Percentiles rank a stretch among this genome's conserved stretches.
Conservation (phyloP, 2,113 vertebrate genomes). For the Penelope pileata region DNA sequence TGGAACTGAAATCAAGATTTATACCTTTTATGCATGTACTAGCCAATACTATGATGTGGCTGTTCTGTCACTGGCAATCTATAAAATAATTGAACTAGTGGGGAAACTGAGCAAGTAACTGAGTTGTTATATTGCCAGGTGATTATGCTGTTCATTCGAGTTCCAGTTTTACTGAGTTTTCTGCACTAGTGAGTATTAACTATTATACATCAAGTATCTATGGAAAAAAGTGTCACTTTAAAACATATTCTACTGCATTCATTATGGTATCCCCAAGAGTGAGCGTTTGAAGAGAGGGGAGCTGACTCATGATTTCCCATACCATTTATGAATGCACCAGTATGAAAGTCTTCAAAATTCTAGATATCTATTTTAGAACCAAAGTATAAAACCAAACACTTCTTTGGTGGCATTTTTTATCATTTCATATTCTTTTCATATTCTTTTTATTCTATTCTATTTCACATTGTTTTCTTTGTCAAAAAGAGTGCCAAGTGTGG, state of each 20-base stretch:
- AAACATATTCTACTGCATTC: not conserved
- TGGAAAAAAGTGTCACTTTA: not conserved
- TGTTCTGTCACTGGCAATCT: not conserved
- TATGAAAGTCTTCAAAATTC: not conserved
- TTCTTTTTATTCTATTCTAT: too few relatives aligned
- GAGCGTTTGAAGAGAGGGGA: not conserved
- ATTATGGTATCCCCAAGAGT: not conserved
- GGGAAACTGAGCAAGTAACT: not conserved
- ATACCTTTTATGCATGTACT: not conserved
- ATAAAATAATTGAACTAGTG: not conserved
- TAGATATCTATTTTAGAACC: not conserved
- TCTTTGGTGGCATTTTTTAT: not conserved
- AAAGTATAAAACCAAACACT: not conserved
- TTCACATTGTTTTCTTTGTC: too few relatives aligned
- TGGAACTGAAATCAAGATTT: not conserved
- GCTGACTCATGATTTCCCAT: not conserved
- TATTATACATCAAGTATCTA: not conserved
- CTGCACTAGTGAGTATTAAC: not conserved
- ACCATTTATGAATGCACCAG: not conserved
- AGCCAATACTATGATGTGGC: not conserved
- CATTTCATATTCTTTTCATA: not conserved
- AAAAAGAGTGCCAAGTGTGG: not conserved
- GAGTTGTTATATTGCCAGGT: not conserved
- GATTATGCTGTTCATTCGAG: not conserved
- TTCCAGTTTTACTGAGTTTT: not conserved